phyloP scores from a whole-genome alignment of 2,797 vertebrate genomes.

The Apodemus agrarius region DNA sequence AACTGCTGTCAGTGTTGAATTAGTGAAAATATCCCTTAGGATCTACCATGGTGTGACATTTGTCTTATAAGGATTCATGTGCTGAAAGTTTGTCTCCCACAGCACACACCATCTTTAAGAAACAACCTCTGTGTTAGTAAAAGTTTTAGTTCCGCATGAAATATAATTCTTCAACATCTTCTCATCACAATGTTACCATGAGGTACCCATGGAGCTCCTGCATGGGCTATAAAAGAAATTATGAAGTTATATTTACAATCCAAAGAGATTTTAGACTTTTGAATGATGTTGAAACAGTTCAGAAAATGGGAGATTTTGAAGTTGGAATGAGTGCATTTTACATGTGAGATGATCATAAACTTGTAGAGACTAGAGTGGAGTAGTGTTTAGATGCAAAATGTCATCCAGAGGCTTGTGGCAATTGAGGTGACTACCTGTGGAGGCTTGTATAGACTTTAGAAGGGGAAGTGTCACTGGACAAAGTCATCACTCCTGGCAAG shows the following conservation, averaged over 20 bases:
- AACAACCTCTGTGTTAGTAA: not conserved
- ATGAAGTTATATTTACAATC: not conserved
- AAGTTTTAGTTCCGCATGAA: not conserved
- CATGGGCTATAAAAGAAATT: not conserved
- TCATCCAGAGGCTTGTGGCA: not conserved
- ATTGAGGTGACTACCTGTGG: not conserved
- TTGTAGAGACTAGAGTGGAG: accelerated
- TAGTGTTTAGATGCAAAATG: not conserved
- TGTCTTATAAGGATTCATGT: not conserved
- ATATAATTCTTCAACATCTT: not conserved
- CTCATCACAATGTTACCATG: not conserved
- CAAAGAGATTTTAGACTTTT: not conserved
- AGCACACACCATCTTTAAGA: not conserved
- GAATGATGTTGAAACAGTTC: not conserved
- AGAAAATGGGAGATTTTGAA: not conserved
- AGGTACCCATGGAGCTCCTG: not conserved
- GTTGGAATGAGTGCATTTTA: not conserved
- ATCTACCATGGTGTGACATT: not conserved
- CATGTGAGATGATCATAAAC: not conserved
- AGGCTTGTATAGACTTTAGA: not conserved
- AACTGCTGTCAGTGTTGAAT: not conserved
- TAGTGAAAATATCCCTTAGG: not conserved
- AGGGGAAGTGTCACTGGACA: not conserved
- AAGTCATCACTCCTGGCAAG: not conserved
- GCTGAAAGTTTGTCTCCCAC: not conserved